Evolutionary conservation across 2,113 vertebrate genomes (phyloP).

Genomic region (Serilophus lunatus): DNA sequence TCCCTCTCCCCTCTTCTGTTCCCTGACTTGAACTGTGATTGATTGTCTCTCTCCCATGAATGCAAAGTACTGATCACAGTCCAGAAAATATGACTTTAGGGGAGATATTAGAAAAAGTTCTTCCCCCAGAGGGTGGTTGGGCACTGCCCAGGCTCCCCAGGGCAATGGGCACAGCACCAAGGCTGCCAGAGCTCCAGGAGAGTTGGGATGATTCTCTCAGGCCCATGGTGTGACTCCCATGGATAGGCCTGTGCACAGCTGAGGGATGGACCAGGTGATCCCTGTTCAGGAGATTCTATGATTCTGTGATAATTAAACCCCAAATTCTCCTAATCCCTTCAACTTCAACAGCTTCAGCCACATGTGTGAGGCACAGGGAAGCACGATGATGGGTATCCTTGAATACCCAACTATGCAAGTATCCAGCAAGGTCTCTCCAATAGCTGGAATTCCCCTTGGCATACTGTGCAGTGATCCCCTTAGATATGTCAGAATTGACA

Average conservation of each 20-base stretch:
- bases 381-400: fast-evolving
- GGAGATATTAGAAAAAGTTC: no score
- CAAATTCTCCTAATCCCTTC: not conserved
- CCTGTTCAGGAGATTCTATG: no score
- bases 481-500: fast-evolving
- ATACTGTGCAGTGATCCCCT: not conserved
- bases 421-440: not conserved
- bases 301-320: not conserved
- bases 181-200: no score
- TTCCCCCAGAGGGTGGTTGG: no score
- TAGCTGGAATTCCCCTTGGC: fast-evolving
- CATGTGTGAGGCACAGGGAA: not conserved
- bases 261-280: no score
- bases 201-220: no score
- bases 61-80: not conserved
- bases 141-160: no score
- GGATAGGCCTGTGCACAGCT: no score
- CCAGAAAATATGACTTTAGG: not conserved
- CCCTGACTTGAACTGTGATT: not conserved
- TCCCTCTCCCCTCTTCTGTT: not conserved
- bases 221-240: no score
- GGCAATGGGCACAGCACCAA: no score
- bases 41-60: not conserved
- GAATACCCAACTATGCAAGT: fast-evolving
- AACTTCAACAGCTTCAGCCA: fast-evolving